These are phyloP conservation scores for Cyanoderma ruficeps DNA, from an alignment of 2,113 vertebrate genomes.

Conservation along the genomic window DNA sequence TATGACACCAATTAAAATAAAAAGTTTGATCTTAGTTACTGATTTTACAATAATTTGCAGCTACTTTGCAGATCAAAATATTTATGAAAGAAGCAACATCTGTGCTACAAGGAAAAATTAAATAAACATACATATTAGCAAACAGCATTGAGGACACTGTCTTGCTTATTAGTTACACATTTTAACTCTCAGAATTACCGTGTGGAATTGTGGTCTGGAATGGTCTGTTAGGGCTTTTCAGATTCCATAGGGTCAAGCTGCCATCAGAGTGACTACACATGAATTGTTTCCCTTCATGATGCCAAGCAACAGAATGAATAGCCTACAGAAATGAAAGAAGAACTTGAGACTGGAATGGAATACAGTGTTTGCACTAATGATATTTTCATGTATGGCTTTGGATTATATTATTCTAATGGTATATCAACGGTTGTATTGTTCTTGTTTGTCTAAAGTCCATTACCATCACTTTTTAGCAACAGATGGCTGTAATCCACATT, in stretches of 20 bases:
- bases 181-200: constrained; percentile 80
- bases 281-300: constrained; percentile 97
- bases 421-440: background rate
- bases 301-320: constrained; percentile 97
- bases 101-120: background rate
- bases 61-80: background rate
- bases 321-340: constrained; percentile 77
- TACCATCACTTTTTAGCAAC: background rate
- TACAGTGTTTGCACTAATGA: background rate
- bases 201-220: constrained; percentile 96
- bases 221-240: constrained; percentile 91
- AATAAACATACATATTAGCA: background rate
- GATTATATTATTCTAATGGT: background rate
- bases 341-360: background rate
- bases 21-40: background rate
- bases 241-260: constrained; percentile 94
- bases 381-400: background rate
- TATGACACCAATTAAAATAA: background rate
- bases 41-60: background rate
- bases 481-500: background rate
- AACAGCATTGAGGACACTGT: background rate
- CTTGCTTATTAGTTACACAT: background rate
- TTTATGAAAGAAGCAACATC: background rate
- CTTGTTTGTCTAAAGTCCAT: background rate
- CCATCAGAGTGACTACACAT: constrained; percentile 99